Conservation (phyloP, 2,888 invertebrate genomes). For the Pheosia gnoma region DNA sequence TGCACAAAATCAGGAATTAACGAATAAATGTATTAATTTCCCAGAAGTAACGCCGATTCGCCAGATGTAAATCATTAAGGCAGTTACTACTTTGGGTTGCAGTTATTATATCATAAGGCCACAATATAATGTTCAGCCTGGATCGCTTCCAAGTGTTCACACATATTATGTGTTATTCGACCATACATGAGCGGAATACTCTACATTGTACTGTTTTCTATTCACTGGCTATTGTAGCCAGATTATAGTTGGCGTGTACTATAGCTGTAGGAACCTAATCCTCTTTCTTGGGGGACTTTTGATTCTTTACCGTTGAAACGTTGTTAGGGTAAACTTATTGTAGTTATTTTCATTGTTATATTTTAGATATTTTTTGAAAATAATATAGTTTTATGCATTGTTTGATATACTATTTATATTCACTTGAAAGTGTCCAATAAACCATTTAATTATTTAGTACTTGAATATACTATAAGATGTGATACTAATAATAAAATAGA, state of each 20-base stretch:
- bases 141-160: slow-evolving; percentile 29
- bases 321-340: neutral
- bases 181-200: slow-evolving; percentile 13
- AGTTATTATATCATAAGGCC: slow-evolving; percentile 23
- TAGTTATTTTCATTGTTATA: neutral
- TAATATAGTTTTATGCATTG: too few relatives aligned
- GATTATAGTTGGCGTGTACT: neutral
- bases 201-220: slow-evolving; percentile 14
- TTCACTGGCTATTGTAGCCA: neutral
- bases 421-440: too few relatives aligned
- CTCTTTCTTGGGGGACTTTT: neutral
- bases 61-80: neutral
- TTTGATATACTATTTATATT: too few relatives aligned
- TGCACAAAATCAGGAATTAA: too few relatives aligned
- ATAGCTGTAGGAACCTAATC: neutral
- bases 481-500: too few relatives aligned
- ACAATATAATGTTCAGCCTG: slow-evolving; percentile 24
- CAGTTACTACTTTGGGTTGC: slow-evolving; percentile 8
- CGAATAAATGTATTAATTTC: too few relatives aligned
- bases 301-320: too few relatives aligned
- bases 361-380: neutral
- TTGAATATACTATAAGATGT: too few relatives aligned
- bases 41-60: neutral
- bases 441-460: too few relatives aligned
- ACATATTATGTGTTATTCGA: slow-evolving; percentile 14